Evolutionary conservation across 2,113 vertebrate genomes (phyloP).

Genomic region (Burhinus bistriatus): DNA sequence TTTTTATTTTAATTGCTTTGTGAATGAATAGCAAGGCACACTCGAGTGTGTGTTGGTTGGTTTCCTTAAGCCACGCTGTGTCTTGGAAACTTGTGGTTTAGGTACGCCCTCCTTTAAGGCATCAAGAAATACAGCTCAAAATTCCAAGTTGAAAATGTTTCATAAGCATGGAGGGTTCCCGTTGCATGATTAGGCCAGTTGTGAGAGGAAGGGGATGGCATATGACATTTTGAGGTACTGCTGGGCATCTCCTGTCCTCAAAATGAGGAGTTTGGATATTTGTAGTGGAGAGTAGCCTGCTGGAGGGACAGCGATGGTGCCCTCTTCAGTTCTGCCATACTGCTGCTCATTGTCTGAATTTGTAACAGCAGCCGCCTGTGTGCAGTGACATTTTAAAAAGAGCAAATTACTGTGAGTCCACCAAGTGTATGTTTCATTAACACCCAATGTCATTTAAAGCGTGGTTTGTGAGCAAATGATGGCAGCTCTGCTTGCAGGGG

Average conservation of each 20-base stretch:
- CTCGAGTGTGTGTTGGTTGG: accelerated
- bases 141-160: not conserved
- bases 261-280: not conserved
- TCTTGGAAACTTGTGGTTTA: not conserved
- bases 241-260: not conserved
- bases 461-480: not conserved
- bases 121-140: not conserved
- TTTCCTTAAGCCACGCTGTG: not conserved
- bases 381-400: not conserved
- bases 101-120: not conserved
- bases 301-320: accelerated
- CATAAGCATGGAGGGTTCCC: not conserved
- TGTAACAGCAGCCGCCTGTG: not conserved
- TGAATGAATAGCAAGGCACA: not conserved
- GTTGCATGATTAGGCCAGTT: accelerated
- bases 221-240: accelerated
- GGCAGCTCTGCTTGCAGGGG: not conserved
- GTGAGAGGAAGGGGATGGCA: too few species aligned
- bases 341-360: accelerated
- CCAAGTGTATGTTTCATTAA: not conserved
- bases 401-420: not conserved
- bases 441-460: accelerated
- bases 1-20: not conserved
- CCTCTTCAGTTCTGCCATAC: accelerated
- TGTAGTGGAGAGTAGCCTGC: accelerated